Evolutionary conservation across 2,888 invertebrate species (phyloP).

Genomic region (Amphipoea lucens): DNA sequence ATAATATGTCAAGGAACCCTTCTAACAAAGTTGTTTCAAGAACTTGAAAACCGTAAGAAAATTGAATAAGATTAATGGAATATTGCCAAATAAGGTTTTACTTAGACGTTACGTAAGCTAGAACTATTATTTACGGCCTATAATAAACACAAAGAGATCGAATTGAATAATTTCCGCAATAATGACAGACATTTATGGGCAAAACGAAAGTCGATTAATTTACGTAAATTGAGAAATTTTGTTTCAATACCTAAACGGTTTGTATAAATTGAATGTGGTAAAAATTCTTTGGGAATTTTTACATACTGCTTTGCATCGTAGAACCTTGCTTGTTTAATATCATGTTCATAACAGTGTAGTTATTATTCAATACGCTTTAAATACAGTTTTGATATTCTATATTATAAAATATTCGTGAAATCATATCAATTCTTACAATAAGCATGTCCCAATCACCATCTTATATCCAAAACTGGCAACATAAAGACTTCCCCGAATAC

Average conservation of each 20-base stretch:
- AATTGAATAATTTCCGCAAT: slow-evolving; percentile 76
- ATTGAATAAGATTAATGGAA: no score
- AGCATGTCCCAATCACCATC: no score
- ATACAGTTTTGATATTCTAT: no score
- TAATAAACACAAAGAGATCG: slow-evolving; percentile 61
- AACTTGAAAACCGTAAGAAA: neutral
- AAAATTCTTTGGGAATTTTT: no score
- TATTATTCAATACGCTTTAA: no score
- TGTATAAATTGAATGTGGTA: slow-evolving; percentile 61
- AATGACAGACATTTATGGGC: slow-evolving; percentile 80
- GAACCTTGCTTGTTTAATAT: no score
- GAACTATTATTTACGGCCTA: slow-evolving; percentile 33
- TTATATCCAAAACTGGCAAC: no score
- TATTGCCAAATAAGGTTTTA: neutral
- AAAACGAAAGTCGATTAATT: slow-evolving; percentile 81
- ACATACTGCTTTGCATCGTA: no score
- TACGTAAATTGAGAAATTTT: slow-evolving; percentile 80
- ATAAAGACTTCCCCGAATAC: no score
- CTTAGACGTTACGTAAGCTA: slow-evolving; percentile 1
- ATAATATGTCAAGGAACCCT: neutral
- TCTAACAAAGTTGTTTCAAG: neutral
- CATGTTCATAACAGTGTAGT: no score
- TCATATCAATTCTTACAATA: no score
- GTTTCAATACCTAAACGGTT: slow-evolving; percentile 58
- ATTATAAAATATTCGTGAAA: no score